These are phyloP conservation scores for Muscicapa striata DNA, from an alignment of 2,797 vertebrate species.

Conservation along the genomic window DNA sequence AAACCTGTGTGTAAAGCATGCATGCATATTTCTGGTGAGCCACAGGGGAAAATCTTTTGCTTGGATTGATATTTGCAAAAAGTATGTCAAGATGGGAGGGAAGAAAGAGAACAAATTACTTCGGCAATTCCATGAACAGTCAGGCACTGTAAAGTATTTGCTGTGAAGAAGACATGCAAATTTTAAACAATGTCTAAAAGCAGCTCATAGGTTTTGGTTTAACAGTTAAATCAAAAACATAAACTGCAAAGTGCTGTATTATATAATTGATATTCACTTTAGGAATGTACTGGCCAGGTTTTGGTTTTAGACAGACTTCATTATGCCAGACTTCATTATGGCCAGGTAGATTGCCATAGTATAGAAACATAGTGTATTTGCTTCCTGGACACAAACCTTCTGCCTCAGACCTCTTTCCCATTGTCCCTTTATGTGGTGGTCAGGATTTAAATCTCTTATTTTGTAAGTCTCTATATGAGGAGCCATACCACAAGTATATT, in stretches of 20 bases:
- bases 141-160: neutral
- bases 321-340: neutral
- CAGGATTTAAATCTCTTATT: neutral
- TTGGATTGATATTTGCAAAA: neutral
- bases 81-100: neutral
- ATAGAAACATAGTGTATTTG: neutral
- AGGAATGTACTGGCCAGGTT: neutral
- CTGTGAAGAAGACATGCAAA: neutral
- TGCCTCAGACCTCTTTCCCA: neutral
- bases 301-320: neutral
- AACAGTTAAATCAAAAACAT: neutral
- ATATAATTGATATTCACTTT: neutral
- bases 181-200: neutral
- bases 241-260: neutral
- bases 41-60: neutral
- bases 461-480: neutral
- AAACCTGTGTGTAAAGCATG: neutral
- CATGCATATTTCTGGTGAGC: rapidly evolving
- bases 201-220: neutral
- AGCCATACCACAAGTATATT: neutral
- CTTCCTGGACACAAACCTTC: neutral
- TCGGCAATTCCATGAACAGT: neutral
- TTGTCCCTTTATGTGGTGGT: neutral
- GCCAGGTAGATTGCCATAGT: neutral
- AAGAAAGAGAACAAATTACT: neutral